These are phyloP conservation scores for Lepus timidus DNA, from an alignment of 2,113 vertebrate genomes.

Conservation along the genomic window DNA sequence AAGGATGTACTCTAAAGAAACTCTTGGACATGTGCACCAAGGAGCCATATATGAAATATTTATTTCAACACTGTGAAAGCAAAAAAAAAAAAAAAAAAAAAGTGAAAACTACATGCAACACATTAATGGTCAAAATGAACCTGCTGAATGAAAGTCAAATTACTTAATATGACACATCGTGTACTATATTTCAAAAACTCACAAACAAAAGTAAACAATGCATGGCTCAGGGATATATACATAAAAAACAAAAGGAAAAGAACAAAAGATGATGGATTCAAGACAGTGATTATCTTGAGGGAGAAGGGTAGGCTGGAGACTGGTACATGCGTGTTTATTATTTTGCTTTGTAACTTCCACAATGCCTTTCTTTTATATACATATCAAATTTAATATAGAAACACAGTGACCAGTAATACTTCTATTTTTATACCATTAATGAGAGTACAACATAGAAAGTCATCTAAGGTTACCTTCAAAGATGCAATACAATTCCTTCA, in stretches of 20 bases:
- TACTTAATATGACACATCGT: not conserved
- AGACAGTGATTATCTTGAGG: not conserved
- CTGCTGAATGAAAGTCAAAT: constrained; percentile 28
- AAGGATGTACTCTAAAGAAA: not conserved
- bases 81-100: not conserved
- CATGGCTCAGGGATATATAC: not conserved
- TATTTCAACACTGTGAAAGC: not conserved
- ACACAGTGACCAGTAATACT: not conserved
- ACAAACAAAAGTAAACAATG: not conserved
- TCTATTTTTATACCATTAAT: not conserved
- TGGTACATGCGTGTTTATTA: not conserved
- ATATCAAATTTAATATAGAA: not conserved
- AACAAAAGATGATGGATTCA: not conserved
- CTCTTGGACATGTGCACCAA: not conserved
- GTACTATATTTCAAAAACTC: not conserved
- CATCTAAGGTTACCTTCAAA: not conserved
- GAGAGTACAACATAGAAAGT: not conserved
- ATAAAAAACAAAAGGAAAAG: not conserved
- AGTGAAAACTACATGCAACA: not conserved
- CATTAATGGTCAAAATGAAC: not conserved
- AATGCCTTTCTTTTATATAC: not conserved
- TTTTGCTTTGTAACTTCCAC: not conserved
- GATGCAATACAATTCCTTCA: not conserved
- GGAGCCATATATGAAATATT: not conserved
- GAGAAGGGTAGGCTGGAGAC: not conserved